Evolutionary conservation across 2,888 invertebrate genomes (phyloP).

Genomic region (Boloria selene): DNA sequence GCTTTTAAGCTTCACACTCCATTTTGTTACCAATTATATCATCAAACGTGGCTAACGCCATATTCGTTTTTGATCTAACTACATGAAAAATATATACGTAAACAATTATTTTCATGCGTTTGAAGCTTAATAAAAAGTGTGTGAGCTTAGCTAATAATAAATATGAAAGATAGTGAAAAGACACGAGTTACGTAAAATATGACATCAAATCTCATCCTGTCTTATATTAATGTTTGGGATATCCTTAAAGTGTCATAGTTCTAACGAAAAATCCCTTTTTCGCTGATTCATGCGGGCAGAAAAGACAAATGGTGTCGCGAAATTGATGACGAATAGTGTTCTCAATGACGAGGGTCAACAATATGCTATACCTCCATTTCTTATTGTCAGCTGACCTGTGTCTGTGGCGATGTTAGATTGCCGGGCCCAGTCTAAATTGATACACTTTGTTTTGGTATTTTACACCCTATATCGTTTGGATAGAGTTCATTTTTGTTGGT

Average conservation of each 20-base stretch:
- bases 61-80: no score
- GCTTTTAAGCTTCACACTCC: no score
- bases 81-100: no score
- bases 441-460: neutral
- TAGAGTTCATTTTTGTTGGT: neutral
- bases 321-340: constrained; percentile 37
- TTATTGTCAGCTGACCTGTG: constrained; percentile 34
- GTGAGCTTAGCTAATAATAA: neutral
- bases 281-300: constrained; percentile 35
- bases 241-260: constrained; percentile 29
- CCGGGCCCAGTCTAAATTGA: constrained; percentile 4
- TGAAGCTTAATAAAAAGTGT: no score
- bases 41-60: no score
- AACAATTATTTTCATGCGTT: no score
- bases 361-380: constrained; percentile 37
- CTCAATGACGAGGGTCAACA: constrained; percentile 39
- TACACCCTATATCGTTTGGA: neutral
- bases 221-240: constrained; percentile 26
- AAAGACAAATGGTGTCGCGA: constrained; percentile 35
- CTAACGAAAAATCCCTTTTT: constrained; percentile 27
- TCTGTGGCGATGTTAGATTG: constrained; percentile 25
- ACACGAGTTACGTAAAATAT: neutral
- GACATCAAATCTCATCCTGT: constrained; percentile 16
- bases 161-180: neutral
- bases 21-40: no score